Conservation (phyloP, 2,113 vertebrate species). For the Carlito syrichta region DNA sequence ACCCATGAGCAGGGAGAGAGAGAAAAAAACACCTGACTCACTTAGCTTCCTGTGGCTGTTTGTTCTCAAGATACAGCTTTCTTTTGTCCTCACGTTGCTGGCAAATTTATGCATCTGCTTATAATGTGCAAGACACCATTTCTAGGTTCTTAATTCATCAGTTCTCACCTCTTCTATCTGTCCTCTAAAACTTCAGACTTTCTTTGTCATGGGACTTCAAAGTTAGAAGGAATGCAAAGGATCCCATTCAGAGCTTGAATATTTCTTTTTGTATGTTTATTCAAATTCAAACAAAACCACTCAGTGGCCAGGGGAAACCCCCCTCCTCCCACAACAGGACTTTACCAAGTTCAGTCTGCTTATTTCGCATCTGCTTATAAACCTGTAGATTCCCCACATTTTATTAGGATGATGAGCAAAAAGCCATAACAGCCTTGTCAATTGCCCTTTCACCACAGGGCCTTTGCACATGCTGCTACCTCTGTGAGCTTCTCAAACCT, state of each 20-base stretch:
- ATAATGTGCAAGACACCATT: not conserved
- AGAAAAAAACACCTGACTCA: not conserved
- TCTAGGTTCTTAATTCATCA: not conserved
- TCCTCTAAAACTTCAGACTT: not conserved
- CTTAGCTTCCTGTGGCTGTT: conserved; percentile 38
- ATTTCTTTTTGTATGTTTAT: not conserved
- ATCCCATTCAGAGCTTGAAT: not conserved
- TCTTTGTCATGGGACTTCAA: not conserved
- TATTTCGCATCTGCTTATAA: not conserved
- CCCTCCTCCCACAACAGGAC: not conserved
- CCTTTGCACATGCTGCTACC: not conserved
- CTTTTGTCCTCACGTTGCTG: not conserved
- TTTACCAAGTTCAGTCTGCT: not conserved
- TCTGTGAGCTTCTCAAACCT: not conserved
- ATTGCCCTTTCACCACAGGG: not conserved
- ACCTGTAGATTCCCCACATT: not conserved
- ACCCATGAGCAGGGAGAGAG: not conserved
- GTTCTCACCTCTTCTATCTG: not conserved
- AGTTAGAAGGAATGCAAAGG: not conserved
- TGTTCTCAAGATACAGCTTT: not conserved
- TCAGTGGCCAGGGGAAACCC: not conserved
- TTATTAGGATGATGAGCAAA: not conserved
- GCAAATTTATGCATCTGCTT: not conserved
- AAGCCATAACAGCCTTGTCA: not conserved
- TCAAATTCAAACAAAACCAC: not conserved